Evolutionary conservation across 2,113 vertebrate species (phyloP).

Genomic region (Mixornis gularis): DNA sequence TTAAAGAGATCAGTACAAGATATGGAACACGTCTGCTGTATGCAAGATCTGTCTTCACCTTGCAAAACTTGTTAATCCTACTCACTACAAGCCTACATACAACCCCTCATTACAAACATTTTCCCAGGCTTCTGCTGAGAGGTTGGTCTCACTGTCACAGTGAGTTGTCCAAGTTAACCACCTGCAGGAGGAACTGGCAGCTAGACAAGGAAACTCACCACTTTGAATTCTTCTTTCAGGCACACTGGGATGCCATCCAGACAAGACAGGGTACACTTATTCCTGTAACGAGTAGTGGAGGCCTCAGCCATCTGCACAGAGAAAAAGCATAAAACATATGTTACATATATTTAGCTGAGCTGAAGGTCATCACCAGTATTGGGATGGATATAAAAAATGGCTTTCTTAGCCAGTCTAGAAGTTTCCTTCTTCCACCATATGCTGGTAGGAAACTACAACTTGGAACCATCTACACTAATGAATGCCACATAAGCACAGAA

Average conservation of each 20-base stretch:
- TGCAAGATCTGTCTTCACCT: neutral
- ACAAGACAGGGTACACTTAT: conserved; percentile 49
- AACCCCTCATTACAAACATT: neutral
- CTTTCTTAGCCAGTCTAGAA: neutral
- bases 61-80: neutral
- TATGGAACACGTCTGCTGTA: neutral
- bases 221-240: conserved; percentile 68
- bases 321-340: neutral
- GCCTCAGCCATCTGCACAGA: conserved; percentile 65
- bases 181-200: neutral
- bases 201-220: conserved; percentile 43
- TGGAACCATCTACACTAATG: neutral
- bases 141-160: neutral
- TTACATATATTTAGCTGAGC: neutral
- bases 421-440: neutral
- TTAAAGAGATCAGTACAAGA: neutral
- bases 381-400: neutral
- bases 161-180: neutral
- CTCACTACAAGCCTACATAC: neutral
- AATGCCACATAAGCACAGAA: neutral
- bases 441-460: neutral
- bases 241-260: conserved; percentile 71
- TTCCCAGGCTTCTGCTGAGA: neutral
- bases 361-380: neutral
- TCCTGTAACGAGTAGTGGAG: conserved; percentile 59